Percentiles rank a stretch among this genome's conserved stretches.
Evolutionary conservation across 2,888 invertebrate genomes (phyloP).

Genomic region (Hypercompe scribonia): DNA sequence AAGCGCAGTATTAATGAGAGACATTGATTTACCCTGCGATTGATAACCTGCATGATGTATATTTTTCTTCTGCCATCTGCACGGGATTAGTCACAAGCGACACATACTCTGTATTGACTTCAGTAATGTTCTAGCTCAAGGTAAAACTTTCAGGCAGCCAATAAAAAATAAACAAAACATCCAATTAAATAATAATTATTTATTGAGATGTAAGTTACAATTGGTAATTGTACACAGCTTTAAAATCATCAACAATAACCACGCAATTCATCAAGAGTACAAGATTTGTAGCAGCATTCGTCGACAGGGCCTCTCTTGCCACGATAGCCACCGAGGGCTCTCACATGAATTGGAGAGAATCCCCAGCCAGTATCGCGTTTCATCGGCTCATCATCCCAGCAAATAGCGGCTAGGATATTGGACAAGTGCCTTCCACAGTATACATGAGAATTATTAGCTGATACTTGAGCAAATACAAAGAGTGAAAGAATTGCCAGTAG

Average conservation of each 20-base stretch:
- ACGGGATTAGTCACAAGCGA: too few relatives aligned
- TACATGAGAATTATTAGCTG: constrained; percentile 11
- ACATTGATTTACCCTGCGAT: too few relatives aligned
- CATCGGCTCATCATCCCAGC: constrained; percentile 22
- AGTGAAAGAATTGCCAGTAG: not conserved
- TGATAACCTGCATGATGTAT: too few relatives aligned
- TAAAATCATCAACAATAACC: constrained; percentile 4
- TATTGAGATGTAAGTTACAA: not conserved
- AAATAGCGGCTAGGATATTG: constrained; percentile 29
- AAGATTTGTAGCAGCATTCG: constrained; percentile 36
- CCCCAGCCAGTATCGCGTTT: constrained; percentile 39
- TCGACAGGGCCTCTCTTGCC: constrained; percentile 42
- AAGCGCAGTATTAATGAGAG: too few relatives aligned
- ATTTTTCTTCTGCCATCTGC: too few relatives aligned
- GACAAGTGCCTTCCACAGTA: constrained; percentile 41
- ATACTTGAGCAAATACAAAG: not conserved
- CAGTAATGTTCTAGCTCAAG: too few relatives aligned
- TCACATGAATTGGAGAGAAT: constrained; percentile 13
- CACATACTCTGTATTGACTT: too few relatives aligned
- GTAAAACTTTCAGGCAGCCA: too few relatives aligned
- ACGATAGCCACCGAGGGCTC: constrained; percentile 29
- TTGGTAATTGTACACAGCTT: not conserved
- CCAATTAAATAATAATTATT: not conserved
- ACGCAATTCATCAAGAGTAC: constrained; percentile 8
- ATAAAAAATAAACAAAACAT: too few relatives aligned